Conservation (phyloP, 2,797 vertebrate species). For the Argentina silus region DNA sequence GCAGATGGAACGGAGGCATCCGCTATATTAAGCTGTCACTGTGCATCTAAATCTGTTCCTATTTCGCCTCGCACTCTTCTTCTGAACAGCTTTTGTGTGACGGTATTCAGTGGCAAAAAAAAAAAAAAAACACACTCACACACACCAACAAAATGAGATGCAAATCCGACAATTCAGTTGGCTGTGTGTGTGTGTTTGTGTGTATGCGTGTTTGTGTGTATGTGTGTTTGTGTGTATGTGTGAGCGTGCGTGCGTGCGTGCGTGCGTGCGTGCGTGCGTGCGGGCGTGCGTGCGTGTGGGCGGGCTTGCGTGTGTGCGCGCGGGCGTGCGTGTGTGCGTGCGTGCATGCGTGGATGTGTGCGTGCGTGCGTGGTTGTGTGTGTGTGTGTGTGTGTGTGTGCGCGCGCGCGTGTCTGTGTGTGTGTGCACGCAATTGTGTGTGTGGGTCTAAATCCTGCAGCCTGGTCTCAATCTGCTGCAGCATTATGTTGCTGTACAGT, state of each 20-base stretch:
- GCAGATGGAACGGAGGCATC: constrained; percentile 79
- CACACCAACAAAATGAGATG: constrained; percentile 88
- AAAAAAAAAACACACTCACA: constrained; percentile 65
- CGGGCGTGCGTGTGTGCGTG: constrained; percentile 68
- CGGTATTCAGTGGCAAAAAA: constrained; percentile 83
- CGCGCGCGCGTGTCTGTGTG: constrained; percentile 57
- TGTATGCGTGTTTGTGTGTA: constrained; percentile 44
- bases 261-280: constrained; percentile 50
- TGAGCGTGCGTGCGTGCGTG: constrained; percentile 22
- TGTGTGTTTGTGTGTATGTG: constrained; percentile 52
- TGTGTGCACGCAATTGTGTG: constrained; percentile 25
- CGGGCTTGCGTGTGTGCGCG: constrained; percentile 56
- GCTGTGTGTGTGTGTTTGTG: constrained; percentile 72
- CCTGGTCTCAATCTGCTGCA: constrained; percentile 85
- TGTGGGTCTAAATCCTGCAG: constrained; percentile 88
- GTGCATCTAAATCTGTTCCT: constrained; percentile 96
- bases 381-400: constrained; percentile 25
- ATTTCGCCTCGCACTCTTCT: constrained; percentile 84
- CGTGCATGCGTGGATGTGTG: constrained; percentile 49
- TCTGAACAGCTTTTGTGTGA: constrained; percentile 86
- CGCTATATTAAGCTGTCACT: constrained; percentile 95
- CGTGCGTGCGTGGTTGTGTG: neutral
- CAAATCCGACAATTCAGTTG: constrained; percentile 92
- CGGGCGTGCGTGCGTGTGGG: constrained; percentile 65
- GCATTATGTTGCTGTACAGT: constrained; percentile 88